Conservation (phyloP, 64 coral and sea anemone species). For the Catalaphyllia jardinei region DNA sequence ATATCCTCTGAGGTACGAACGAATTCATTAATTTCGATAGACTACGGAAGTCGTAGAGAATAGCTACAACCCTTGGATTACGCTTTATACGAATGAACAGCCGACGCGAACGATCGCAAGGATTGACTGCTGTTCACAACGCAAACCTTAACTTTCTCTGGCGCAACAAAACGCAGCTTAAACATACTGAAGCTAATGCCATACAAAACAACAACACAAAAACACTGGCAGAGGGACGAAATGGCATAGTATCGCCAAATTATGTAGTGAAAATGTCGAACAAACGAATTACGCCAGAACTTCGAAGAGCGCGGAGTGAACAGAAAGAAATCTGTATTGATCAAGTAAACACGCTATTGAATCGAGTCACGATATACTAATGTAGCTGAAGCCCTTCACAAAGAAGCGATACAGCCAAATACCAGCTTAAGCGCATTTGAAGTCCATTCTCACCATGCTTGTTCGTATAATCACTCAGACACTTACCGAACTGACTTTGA, state of each 20-base stretch:
- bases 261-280: neutral
- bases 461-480: neutral
- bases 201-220: too few species aligned
- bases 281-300: too few species aligned
- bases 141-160: neutral
- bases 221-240: neutral
- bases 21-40: neutral
- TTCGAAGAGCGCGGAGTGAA: too few species aligned
- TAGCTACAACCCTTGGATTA: neutral
- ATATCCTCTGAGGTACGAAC: neutral
- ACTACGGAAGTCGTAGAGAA: neutral
- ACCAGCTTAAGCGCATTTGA: neutral
- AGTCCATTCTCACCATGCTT: neutral
- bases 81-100: neutral
- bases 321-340: too few species aligned
- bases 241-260: neutral
- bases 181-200: neutral
- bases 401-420: neutral
- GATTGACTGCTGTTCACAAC: neutral
- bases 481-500: conserved; percentile 29
- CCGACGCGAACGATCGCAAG: too few species aligned
- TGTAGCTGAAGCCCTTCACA: neutral
- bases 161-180: neutral
- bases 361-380: too few species aligned
- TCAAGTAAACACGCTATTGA: too few species aligned